Base-by-base conservation (phyloP, 2,113 vertebrate genomes). In the Hymenochirus boettgeri region DNA sequence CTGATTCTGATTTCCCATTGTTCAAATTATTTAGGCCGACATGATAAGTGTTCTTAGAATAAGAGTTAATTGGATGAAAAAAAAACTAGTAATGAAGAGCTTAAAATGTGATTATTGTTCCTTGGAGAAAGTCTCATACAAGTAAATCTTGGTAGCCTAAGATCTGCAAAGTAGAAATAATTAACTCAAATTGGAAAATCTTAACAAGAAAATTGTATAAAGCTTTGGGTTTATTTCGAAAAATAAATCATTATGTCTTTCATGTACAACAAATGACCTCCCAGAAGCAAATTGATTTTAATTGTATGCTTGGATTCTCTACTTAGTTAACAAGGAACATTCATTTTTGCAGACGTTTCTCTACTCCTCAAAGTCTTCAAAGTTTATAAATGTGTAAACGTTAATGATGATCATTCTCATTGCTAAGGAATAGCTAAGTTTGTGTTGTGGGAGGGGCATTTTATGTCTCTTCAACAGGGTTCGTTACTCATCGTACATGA, bases 41-140 rank as follows among this genome's bases (percentile, higher is more conserved):
- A 29, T 5, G 3, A 57, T 22, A 48, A 2, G 21, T 35, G 24
- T 58, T 55, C 51, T 58, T 39, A 46, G 51, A 58, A 66, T 58
- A 51, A 48, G 23, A 66, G 46, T 66, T 65, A 66, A 66, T 66
- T 66, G 56, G 31, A 66, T 51, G 22, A 58, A 47, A 66, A 66
- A 66, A 66, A 65, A 57, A 53, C n/a, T 51, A 62, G 37, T 48
- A 65, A 66, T 58, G 45, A 58, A 59, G 57, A 58, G 46, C 23
- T 51, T 52, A 58, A 59, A 58, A 52, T 35, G 22, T 52, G 55
- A 66, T 66, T 57, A 57, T 35, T 58, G 55, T 47, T 66, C 64
- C 31, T 58, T 13, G 4, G 64, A 58, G 64, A 23, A 52, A 58
- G 26, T 29, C 7, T 51, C n/a, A 27, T 48, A 51, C n/a, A 58